Evolutionary conservation across 2,797 vertebrate genomes (phyloP).

Genomic region (Dendrocincla tyrannina): DNA sequence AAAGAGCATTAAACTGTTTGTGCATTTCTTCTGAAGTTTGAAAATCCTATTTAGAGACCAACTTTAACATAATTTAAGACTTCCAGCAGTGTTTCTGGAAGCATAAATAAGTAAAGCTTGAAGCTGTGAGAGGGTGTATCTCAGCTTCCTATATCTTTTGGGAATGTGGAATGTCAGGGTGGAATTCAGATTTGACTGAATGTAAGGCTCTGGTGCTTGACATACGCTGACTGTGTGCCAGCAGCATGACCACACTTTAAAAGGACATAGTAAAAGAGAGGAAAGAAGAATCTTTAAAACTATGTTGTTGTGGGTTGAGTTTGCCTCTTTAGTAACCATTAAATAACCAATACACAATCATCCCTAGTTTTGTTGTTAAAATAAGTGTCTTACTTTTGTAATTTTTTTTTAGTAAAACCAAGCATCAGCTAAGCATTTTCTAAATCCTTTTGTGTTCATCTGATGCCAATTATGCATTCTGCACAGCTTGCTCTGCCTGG

Average conservation of each 20-base stretch:
- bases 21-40: constrained; percentile 60
- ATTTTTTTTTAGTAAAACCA: not conserved
- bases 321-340: not conserved
- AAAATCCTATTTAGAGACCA: constrained; percentile 65
- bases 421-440: not conserved
- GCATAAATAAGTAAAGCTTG: constrained; percentile 22
- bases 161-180: not conserved
- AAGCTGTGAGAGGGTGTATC: not conserved
- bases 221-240: not conserved
- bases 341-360: not conserved
- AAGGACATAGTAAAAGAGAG: not conserved
- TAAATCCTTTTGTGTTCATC: not conserved
- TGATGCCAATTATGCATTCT: not conserved
- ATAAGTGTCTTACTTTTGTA: not conserved
- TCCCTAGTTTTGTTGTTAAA: not conserved
- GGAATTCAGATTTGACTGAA: not conserved
- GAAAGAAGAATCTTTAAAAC: not conserved
- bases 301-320: not conserved
- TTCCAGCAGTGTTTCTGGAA: constrained; percentile 55
- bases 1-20: constrained; percentile 57
- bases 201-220: not conserved
- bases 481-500: not conserved
- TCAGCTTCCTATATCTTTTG: not conserved
- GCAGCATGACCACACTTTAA: not conserved
- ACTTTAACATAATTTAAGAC: constrained; percentile 61